Evolutionary conservation across 2,888 invertebrate genomes (phyloP).

Genomic region (Dendrolimus houi): DNA sequence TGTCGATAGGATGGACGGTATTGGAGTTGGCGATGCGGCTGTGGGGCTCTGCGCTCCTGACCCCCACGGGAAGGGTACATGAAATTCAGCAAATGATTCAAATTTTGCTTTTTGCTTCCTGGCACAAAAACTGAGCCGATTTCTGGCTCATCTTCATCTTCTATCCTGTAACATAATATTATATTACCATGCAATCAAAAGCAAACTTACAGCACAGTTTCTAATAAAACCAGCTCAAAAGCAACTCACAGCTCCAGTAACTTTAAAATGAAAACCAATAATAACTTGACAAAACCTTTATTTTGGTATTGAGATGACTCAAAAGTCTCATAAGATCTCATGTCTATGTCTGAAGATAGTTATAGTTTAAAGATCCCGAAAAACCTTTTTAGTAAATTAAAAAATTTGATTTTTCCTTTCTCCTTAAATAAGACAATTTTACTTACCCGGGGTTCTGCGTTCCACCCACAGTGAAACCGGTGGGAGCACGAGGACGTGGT

Average conservation of each 20-base stretch:
- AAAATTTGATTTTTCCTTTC: too few relatives aligned
- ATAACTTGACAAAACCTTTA: too few relatives aligned
- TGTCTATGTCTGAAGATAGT: too few relatives aligned
- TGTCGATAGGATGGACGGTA: constrained; percentile 78
- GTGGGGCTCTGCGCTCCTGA: constrained; percentile 38
- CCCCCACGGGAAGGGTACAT: constrained; percentile 83
- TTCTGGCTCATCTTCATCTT: constrained; percentile 79
- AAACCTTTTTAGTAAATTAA: too few relatives aligned
- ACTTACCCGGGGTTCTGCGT: constrained; percentile 81
- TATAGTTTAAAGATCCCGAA: too few relatives aligned
- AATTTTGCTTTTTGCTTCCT: constrained; percentile 93
- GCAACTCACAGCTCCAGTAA: background rate
- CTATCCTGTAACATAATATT: constrained; percentile 42
- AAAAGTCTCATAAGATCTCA: too few relatives aligned
- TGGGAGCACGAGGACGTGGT: constrained; percentile 78
- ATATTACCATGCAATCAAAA: too few relatives aligned
- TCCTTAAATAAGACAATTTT: background rate
- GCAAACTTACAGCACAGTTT: too few relatives aligned
- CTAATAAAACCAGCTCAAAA: too few relatives aligned
- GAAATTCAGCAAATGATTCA: constrained; percentile 96
- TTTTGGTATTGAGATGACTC: too few relatives aligned
- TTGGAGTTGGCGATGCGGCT: constrained; percentile 39
- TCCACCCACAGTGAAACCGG: constrained; percentile 76
- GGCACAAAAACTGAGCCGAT: constrained; percentile 88
- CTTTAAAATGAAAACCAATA: constrained; percentile 1